Evolutionary conservation across 2,113 vertebrate species (phyloP).

Genomic region (Xyliphius kryptos): DNA sequence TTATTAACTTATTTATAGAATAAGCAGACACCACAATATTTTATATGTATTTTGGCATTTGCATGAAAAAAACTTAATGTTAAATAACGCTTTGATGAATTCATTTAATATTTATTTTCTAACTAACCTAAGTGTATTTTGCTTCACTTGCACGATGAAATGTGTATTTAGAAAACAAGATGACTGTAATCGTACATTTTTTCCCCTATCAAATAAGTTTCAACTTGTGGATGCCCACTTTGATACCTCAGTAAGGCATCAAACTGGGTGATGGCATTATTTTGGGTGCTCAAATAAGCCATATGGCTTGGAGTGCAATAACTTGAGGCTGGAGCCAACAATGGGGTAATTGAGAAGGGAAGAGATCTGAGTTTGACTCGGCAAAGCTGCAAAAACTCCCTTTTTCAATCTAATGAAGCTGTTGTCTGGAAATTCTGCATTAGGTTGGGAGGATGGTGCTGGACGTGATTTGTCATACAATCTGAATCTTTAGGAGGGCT

Average conservation of each 20-base stretch:
- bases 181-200: background rate
- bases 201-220: background rate
- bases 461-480: slow-evolving; percentile 76
- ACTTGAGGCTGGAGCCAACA: slow-evolving; percentile 61
- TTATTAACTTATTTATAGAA: background rate
- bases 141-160: background rate
- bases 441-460: slow-evolving; percentile 43
- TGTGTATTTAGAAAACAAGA: background rate
- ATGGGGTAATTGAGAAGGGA: slow-evolving; percentile 61
- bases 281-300: slow-evolving; percentile 43
- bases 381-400: slow-evolving; percentile 67
- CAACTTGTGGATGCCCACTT: slow-evolving; percentile 15
- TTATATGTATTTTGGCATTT: background rate
- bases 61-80: too few relatives aligned
- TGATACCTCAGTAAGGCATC: background rate
- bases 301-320: slow-evolving; percentile 66
- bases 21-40: background rate
- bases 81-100: too few relatives aligned
- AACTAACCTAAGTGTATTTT: background rate
- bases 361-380: slow-evolving; percentile 62
- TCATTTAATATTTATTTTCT: too few relatives aligned
- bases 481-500: slow-evolving; percentile 71
- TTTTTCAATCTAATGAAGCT: slow-evolving; percentile 73
- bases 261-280: slow-evolving; percentile 31
- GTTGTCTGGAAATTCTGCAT: slow-evolving; percentile 56